These are phyloP conservation scores for Erethizon dorsatum DNA, from an alignment of 2,797 vertebrate genomes.

Conservation along the genomic window DNA sequence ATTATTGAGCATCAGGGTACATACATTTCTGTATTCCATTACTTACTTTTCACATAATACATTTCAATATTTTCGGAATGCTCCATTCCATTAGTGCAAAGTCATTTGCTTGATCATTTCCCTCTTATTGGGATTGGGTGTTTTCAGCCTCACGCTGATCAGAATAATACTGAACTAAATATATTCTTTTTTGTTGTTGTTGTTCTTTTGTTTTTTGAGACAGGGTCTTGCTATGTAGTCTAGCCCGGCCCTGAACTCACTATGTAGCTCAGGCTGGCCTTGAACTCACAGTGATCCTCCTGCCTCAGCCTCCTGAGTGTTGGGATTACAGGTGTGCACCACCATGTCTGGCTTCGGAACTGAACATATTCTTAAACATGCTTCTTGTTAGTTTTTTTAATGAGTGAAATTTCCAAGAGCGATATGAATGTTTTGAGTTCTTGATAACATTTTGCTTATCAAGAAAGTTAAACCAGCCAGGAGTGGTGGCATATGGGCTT, in stretches of 20 bases:
- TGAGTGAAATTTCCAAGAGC: constrained; percentile 48
- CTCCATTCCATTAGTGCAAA: constrained; percentile 18
- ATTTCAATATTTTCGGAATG: constrained; percentile 26
- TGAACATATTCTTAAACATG: neutral
- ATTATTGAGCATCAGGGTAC: neutral
- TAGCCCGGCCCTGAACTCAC: no score
- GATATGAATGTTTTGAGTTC: constrained; percentile 1
- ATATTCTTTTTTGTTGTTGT: neutral
- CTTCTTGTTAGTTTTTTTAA: constrained; percentile 27
- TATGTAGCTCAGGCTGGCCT: no score
- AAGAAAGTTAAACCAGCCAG: constrained; percentile 26
- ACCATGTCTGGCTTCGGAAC: neutral
- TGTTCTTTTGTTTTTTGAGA: neutral
- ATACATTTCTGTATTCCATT: neutral
- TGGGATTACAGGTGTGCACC: neutral
- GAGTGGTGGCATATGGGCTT: neutral
- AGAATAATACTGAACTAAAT: neutral
- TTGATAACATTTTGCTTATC: constrained; percentile 33
- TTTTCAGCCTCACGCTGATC: constrained; percentile 24
- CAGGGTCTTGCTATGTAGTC: neutral
- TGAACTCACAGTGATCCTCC: no score
- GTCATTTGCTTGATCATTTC: constrained; percentile 50
- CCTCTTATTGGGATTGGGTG: neutral
- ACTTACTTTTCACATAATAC: constrained; percentile 48
- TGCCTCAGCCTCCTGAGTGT: neutral